Evolutionary conservation across 1,140 invertebrate species (phyloP).

Genomic region (Neodiprion fabricii): DNA sequence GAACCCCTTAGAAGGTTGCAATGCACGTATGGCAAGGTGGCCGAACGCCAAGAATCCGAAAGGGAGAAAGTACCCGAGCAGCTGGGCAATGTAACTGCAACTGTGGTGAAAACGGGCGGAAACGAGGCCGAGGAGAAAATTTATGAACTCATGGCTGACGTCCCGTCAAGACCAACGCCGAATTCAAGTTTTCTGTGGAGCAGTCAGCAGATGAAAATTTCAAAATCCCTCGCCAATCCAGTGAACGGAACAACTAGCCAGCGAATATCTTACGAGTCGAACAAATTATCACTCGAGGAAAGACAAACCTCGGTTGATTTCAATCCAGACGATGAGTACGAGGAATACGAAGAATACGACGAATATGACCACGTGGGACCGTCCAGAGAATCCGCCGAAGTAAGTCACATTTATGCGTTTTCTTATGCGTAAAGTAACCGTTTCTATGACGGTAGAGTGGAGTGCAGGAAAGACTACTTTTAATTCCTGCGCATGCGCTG

Average conservation of each 20-base stretch:
- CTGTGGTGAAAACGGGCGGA: conserved; percentile 35
- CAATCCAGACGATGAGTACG: conserved; percentile 6
- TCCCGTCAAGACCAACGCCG: conserved; percentile 22
- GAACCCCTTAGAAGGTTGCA: neutral
- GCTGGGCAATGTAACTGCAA: conserved; percentile 33
- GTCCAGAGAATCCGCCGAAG: conserved; percentile 3
- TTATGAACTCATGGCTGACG: conserved; percentile 29
- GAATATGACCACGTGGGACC: conserved; percentile 49
- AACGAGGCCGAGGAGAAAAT: conserved; percentile 25
- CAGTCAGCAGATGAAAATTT: conserved; percentile 9
- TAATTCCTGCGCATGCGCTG: too few species aligned
- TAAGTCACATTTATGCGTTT: neutral
- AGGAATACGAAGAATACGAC: conserved; percentile 26
- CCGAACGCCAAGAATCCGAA: neutral
- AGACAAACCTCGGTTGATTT: neutral
- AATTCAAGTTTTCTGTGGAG: conserved; percentile 51
- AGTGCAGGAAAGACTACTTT: too few species aligned
- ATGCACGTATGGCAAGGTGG: neutral
- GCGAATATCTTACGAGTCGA: conserved; percentile 17
- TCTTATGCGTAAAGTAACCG: too few species aligned
- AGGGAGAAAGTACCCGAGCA: conserved; percentile 4
- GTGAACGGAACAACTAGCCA: conserved; percentile 26
- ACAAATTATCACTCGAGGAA: neutral
- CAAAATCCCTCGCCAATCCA: conserved; percentile 28
- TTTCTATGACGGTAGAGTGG: too few species aligned